Percentiles rank a stretch among this genome's conserved stretches.
Conservation (phyloP, 2,888 invertebrate genomes). For the Eupithecia centaureata region DNA sequence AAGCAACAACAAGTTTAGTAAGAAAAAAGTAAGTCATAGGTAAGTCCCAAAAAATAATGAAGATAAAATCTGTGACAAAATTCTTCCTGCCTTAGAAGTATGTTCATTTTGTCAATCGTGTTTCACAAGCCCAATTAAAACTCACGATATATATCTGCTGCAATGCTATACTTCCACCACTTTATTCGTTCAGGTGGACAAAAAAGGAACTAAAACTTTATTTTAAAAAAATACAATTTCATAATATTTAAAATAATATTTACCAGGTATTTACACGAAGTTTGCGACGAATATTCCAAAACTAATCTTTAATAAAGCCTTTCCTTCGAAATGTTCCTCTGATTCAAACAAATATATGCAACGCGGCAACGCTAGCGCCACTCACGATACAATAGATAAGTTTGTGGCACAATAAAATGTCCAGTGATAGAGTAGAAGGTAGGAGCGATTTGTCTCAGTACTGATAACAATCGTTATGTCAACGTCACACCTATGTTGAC, state of each 20-base stretch:
- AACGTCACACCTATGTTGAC: constrained; percentile 56
- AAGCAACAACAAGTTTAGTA: background rate
- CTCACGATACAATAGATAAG: background rate
- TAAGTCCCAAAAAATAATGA: background rate
- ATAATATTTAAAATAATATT: no score
- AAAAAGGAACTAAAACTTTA: background rate
- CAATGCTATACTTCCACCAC: background rate
- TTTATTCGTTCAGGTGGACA: background rate
- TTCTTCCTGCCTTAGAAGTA: constrained; percentile 6
- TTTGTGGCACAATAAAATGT: constrained; percentile 50
- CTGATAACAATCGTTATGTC: constrained; percentile 68
- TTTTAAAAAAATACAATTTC: no score
- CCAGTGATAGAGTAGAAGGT: constrained; percentile 62
- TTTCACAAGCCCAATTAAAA: constrained; percentile 33
- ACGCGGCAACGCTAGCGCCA: background rate
- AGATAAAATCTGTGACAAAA: constrained; percentile 13
- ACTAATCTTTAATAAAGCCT: no score
- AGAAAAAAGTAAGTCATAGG: background rate
- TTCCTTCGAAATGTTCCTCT: background rate
- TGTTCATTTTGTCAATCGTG: constrained; percentile 10
- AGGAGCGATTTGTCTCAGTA: constrained; percentile 77
- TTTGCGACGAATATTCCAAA: no score
- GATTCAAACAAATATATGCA: background rate
- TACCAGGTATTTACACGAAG: no score
- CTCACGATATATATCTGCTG: constrained; percentile 58